These are phyloP conservation scores for Loripinus fragilis DNA, from an alignment of 2,888 invertebrate species.

Conservation along the genomic window DNA sequence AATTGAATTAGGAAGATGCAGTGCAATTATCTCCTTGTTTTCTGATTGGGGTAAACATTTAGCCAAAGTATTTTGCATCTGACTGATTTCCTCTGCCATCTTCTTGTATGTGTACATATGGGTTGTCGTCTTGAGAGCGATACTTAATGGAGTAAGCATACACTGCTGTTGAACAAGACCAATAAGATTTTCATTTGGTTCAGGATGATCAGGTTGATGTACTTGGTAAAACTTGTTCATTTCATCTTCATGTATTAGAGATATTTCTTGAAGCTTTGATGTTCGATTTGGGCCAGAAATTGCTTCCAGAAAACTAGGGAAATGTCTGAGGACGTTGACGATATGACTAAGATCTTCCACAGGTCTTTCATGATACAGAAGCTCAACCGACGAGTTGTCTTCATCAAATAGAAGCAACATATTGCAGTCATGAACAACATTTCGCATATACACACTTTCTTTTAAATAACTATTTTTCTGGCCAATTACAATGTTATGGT, in stretches of 20 bases:
- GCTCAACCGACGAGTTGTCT: constrained; percentile 36
- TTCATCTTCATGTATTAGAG: constrained; percentile 61
- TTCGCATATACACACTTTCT: background rate
- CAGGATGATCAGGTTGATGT: background rate
- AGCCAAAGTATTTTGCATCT: constrained; percentile 35
- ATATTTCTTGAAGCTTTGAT: constrained; percentile 41
- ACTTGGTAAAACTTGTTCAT: constrained; percentile 50
- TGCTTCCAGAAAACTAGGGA: constrained; percentile 62
- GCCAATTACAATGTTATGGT: constrained; percentile 69
- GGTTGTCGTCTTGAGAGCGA: constrained; percentile 61
- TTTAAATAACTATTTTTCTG: background rate
- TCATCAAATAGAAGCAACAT: constrained; percentile 57
- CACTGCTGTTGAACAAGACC: constrained; percentile 53
- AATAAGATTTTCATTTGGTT: constrained; percentile 25
- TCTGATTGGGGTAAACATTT: background rate
- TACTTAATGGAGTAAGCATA: constrained; percentile 41
- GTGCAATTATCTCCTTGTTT: constrained; percentile 52
- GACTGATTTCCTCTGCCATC: constrained; percentile 39
- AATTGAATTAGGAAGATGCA: constrained; percentile 66
- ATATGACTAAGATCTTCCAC: constrained; percentile 62
- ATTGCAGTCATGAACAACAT: constrained; percentile 62
- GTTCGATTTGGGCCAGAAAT: constrained; percentile 23
- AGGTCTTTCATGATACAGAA: constrained; percentile 61
- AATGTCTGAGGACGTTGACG: constrained; percentile 63
- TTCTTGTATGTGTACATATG: constrained; percentile 52